These are phyloP conservation scores for Trinectes maculatus DNA, from an alignment of 2,113 vertebrate species.

Conservation along the genomic window DNA sequence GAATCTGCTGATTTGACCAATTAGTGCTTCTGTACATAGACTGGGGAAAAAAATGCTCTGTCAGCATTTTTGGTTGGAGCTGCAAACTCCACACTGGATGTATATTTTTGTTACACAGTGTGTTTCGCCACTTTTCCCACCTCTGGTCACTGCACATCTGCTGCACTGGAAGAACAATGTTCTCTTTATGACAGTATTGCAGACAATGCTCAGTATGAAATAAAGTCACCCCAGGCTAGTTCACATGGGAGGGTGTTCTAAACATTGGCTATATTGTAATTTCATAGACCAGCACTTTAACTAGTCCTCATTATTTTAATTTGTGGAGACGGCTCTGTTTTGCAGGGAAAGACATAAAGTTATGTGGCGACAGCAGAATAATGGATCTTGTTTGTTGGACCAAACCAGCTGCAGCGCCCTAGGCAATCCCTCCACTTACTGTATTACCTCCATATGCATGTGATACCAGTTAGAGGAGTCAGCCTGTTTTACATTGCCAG, in stretches of 20 bases:
- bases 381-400: conserved; percentile 41
- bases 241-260: not conserved
- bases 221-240: not conserved
- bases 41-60: no score
- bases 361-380: conserved; percentile 24
- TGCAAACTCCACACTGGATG: not conserved
- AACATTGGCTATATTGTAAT: conserved; percentile 5
- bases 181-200: not conserved
- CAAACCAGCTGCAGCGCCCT: conserved; percentile 31
- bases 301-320: not conserved
- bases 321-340: conserved; percentile 3
- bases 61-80: not conserved
- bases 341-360: not conserved
- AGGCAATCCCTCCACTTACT: conserved; percentile 4
- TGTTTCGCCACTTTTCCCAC: not conserved
- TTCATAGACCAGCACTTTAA: not conserved
- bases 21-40: no score
- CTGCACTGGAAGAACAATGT: not conserved
- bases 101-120: not conserved
- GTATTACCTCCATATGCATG: conserved; percentile 34
- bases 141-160: not conserved
- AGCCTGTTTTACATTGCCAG: conserved; percentile 8
- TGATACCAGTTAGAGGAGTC: conserved; percentile 39
- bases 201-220: not conserved
- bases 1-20: no score